Percentiles rank a stretch among this genome's conserved stretches.
These are phyloP conservation scores for Teleogryllus oceanicus DNA, from an alignment of 2,888 invertebrate species.

Conservation along the genomic window DNA sequence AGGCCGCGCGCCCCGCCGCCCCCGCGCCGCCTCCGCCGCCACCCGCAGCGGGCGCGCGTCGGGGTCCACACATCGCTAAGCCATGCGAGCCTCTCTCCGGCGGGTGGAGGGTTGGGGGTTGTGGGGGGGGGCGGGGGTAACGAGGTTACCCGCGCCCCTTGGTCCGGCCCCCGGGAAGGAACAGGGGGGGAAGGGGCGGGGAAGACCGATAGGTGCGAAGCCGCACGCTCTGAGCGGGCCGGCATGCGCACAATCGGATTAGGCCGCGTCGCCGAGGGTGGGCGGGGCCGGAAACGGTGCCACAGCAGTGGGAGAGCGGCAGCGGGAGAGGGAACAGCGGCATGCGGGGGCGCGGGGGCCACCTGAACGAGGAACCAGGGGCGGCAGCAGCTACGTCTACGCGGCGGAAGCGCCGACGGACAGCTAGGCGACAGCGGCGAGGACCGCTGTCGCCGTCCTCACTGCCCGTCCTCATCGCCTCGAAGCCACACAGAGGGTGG, in stretches of 20 bases:
- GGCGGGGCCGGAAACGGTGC: not conserved
- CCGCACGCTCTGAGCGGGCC: not conserved
- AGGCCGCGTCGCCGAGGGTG: not conserved
- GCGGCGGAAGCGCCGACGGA: not conserved
- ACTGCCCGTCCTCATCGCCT: no score
- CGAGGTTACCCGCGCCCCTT: no score
- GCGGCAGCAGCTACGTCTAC: not conserved
- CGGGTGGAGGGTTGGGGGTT: not conserved
- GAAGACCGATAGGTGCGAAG: constrained; percentile 3
- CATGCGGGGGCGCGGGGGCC: no score
- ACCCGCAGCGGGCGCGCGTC: not conserved
- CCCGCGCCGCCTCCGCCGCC: not conserved
- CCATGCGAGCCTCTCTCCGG: not conserved
- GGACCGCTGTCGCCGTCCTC: no score
- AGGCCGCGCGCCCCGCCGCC: not conserved
- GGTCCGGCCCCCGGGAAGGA: no score
- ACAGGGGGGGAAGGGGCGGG: not conserved
- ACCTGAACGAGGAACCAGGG: not conserved
- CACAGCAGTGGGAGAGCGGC: no score
- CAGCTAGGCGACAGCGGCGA: not conserved
- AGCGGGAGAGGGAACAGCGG: no score
- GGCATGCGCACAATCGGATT: not conserved
- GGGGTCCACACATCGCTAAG: not conserved
- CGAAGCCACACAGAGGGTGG: no score
- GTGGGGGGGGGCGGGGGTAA: not conserved